Evolutionary conservation across 1,140 invertebrate species (phyloP).

Genomic region (Metopolophium dirhodum): DNA sequence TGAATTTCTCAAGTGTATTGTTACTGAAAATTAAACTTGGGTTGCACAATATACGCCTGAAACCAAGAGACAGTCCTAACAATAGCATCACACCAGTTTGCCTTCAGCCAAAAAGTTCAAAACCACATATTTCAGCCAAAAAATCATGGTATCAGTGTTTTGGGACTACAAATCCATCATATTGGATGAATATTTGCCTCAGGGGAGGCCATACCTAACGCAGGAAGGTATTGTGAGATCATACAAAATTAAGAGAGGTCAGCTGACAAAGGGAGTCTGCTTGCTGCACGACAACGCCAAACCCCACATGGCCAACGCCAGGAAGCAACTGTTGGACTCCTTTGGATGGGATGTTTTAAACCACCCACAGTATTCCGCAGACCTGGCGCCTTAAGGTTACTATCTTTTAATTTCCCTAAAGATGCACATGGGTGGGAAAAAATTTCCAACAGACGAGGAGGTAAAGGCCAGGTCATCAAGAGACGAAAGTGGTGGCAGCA

Average conservation of each 20-base stretch:
- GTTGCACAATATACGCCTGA: constrained; percentile 57
- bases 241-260: constrained; percentile 54
- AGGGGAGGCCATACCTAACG: constrained; percentile 59
- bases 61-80: constrained; percentile 60
- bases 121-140: constrained; percentile 58
- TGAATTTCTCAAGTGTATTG: constrained; percentile 59
- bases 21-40: constrained; percentile 61
- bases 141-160: constrained; percentile 60
- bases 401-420: too few species aligned
- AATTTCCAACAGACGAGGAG: too few species aligned
- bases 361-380: too few species aligned
- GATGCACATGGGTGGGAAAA: too few species aligned
- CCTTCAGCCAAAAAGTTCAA: constrained; percentile 53
- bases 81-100: constrained; percentile 60
- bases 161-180: constrained; percentile 61
- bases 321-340: too few species aligned
- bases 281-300: constrained; percentile 17
- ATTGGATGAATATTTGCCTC: constrained; percentile 56
- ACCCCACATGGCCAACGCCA: too few species aligned
- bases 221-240: constrained; percentile 59
- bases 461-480: too few species aligned
- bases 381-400: too few species aligned
- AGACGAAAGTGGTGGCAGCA: too few species aligned
- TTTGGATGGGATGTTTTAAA: too few species aligned
- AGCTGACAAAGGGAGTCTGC: constrained; percentile 59